phyloP scores from a whole-genome alignment of 2,113 vertebrate species.

The Taxidea taxus region DNA sequence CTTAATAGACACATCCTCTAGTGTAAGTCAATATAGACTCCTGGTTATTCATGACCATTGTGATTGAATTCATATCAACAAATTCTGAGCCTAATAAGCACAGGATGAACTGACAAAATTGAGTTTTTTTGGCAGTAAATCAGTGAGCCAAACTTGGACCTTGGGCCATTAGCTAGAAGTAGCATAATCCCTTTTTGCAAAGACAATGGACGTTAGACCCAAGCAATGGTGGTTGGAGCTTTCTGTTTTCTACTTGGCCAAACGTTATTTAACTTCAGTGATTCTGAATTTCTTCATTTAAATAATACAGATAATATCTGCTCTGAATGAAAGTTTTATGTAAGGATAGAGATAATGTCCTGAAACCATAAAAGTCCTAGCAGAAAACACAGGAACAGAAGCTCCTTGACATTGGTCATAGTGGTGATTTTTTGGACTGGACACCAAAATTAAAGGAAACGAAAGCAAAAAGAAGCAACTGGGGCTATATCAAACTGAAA shows the following conservation, averaged over 20 bases:
- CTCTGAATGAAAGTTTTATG: background rate
- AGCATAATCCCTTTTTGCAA: background rate
- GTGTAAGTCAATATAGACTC: background rate
- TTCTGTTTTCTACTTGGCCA: background rate
- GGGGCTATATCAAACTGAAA: background rate
- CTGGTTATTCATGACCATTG: background rate
- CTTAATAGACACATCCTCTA: background rate
- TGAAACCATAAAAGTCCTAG: background rate
- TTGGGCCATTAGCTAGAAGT: background rate
- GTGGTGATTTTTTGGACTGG: background rate
- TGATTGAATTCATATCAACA: background rate
- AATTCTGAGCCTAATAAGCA: background rate
- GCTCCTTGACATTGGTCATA: background rate
- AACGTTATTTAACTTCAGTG: background rate
- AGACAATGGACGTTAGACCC: background rate
- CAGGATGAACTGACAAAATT: background rate
- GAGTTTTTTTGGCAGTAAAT: background rate
- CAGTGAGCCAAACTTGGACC: background rate
- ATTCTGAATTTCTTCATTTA: background rate
- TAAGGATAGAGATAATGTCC: background rate
- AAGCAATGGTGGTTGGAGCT: background rate
- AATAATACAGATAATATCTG: background rate
- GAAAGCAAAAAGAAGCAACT: background rate
- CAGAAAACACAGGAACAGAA: background rate
- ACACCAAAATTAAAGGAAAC: background rate